These are phyloP conservation scores for Porites lobata DNA, from an alignment of 92 coral and sea anemone species.

Conservation along the genomic window DNA sequence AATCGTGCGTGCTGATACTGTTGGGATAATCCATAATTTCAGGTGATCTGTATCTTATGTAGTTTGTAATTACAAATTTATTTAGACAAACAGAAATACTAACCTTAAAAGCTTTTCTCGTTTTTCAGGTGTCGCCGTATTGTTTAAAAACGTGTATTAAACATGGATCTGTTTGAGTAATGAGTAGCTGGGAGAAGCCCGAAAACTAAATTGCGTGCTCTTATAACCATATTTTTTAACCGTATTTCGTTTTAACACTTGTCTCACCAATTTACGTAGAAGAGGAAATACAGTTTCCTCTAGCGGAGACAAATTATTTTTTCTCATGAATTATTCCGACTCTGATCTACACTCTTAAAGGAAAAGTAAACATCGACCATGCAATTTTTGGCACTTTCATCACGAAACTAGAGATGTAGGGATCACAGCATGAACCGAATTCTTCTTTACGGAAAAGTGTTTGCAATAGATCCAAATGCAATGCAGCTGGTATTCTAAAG, in stretches of 20 bases:
- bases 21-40: slow-evolving; percentile 10
- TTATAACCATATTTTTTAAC: neutral
- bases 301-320: slow-evolving; percentile 62
- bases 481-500: slow-evolving; percentile 30
- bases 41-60: slow-evolving; percentile 20
- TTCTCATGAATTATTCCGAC: slow-evolving; percentile 75
- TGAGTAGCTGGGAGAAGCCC: neutral
- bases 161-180: slow-evolving; percentile 10
- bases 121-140: slow-evolving; percentile 32
- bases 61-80: slow-evolving; percentile 37
- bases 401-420: slow-evolving; percentile 39
- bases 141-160: slow-evolving; percentile 38
- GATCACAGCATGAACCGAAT: slow-evolving; percentile 7
- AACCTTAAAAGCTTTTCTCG: slow-evolving; percentile 9
- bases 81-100: slow-evolving; percentile 33
- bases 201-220: slow-evolving; percentile 3
- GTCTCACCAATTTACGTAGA: slow-evolving; percentile 13
- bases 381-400: slow-evolving; percentile 44
- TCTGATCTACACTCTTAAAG: slow-evolving; percentile 37
- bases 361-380: slow-evolving; percentile 45
- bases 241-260: neutral
- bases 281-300: slow-evolving; percentile 49
- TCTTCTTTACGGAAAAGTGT: slow-evolving; percentile 27
- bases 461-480: slow-evolving; percentile 17
- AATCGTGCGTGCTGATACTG: neutral